Conservation (phyloP, 2,888 invertebrate genomes). For the Odontomyia ornata region DNA sequence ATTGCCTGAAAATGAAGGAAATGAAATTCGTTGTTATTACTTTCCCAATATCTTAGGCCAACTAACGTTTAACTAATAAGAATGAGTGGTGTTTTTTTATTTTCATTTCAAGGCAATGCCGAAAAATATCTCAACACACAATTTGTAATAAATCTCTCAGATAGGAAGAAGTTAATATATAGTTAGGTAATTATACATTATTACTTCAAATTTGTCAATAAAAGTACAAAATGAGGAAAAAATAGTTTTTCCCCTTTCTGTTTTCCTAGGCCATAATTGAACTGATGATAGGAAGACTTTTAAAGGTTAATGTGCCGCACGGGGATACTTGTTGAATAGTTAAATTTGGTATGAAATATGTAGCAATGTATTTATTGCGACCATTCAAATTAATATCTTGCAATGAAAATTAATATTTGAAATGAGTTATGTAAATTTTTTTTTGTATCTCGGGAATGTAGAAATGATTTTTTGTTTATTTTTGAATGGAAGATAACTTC, state of each 20-base stretch:
- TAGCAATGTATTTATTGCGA: too few relatives aligned
- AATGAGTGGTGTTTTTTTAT: not conserved
- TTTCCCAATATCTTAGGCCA: not conserved
- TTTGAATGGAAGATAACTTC: too few relatives aligned
- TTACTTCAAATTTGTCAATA: slow-evolving; percentile 31
- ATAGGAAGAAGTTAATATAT: slow-evolving; percentile 14
- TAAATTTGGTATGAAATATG: too few relatives aligned
- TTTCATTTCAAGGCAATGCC: not conserved
- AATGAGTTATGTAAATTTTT: too few relatives aligned
- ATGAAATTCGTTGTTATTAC: slow-evolving; percentile 19
- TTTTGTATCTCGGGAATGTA: too few relatives aligned
- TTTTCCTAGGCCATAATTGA: slow-evolving; percentile 8
- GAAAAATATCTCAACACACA: not conserved
- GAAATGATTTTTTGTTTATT: too few relatives aligned
- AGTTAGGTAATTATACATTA: slow-evolving; percentile 29
- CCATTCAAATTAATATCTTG: too few relatives aligned
- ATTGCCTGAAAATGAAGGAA: not conserved
- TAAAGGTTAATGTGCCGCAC: slow-evolving; percentile 42
- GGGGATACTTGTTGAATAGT: slow-evolving; percentile 17
- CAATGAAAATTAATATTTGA: too few relatives aligned
- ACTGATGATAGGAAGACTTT: slow-evolving; percentile 24
- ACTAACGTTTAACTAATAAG: slow-evolving; percentile 28
- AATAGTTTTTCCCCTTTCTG: not conserved
- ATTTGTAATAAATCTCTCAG: slow-evolving; percentile 35
- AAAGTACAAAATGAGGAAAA: slow-evolving; percentile 9